Evolutionary conservation across 2,113 vertebrate species (phyloP).

Genomic region (Oreochromis niloticus): DNA sequence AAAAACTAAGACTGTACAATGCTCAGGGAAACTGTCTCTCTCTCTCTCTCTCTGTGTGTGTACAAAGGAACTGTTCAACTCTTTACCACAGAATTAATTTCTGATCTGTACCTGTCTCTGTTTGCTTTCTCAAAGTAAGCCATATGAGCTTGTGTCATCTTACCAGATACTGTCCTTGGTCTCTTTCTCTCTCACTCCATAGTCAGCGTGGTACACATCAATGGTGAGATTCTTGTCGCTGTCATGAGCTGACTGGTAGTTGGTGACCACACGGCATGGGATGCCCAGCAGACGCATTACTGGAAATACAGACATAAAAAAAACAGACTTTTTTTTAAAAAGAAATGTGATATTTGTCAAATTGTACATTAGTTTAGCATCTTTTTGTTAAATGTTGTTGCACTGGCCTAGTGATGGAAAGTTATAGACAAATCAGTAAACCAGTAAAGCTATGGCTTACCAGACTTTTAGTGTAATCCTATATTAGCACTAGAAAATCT

Average conservation of each 20-base stretch:
- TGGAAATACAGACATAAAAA: neutral
- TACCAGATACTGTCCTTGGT: constrained; percentile 40
- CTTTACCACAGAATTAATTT: neutral
- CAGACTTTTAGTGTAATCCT: neutral
- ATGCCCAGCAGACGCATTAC: constrained; percentile 54
- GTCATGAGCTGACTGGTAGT: constrained; percentile 53
- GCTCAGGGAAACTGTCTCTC: neutral
- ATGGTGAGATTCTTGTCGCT: constrained; percentile 14
- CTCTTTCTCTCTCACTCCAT: neutral
- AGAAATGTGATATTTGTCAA: neutral
- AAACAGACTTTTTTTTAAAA: fast-evolving
- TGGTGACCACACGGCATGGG: constrained; percentile 42
- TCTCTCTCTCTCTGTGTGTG: neutral
- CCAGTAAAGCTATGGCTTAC: neutral
- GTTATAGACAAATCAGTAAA: neutral
- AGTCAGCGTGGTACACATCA: neutral
- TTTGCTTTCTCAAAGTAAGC: neutral
- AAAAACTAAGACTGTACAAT: neutral
- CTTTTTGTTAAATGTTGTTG: neutral
- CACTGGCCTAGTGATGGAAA: neutral
- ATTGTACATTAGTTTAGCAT: neutral
- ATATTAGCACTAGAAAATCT: neutral
- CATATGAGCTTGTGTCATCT: neutral
- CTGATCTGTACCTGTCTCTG: neutral
- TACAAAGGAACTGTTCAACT: neutral